Conservation (phyloP, 2,888 invertebrate species). For the Lithosia quadra region DNA sequence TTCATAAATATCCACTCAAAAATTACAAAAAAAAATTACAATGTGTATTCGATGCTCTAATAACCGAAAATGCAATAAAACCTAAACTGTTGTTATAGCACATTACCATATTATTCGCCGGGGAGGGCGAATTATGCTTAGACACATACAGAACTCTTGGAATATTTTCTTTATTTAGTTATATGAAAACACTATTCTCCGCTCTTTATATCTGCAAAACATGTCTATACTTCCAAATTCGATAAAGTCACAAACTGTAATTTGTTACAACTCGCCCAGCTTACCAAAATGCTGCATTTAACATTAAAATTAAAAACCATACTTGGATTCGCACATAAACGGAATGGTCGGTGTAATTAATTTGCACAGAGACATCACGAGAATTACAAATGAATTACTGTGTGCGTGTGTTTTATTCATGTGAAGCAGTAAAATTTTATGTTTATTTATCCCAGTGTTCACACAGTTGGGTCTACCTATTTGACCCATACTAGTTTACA, state of each 20-base stretch:
- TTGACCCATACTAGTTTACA: too few relatives aligned
- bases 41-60: too few relatives aligned
- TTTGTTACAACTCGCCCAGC: not conserved
- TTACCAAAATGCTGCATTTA: not conserved
- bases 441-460: too few relatives aligned
- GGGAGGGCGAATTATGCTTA: too few relatives aligned
- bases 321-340: conserved; percentile 34
- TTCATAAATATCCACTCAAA: too few relatives aligned
- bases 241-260: not conserved
- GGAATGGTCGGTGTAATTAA: conserved; percentile 38
- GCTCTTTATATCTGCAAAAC: too few relatives aligned
- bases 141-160: not conserved
- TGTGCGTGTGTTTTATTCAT: conserved; percentile 37
- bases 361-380: conserved; percentile 39
- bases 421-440: conserved; percentile 18
- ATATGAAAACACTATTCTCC: not conserved
- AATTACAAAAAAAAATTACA: too few relatives aligned
- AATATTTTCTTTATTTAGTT: not conserved
- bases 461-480: too few relatives aligned
- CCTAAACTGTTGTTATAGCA: too few relatives aligned
- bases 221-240: not conserved
- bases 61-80: too few relatives aligned
- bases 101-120: too few relatives aligned
- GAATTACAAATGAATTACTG: conserved; percentile 43
- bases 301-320: conserved; percentile 33